Conservation (phyloP, 1,140 invertebrate genomes). For the Brachionus rotundiformis region DNA sequence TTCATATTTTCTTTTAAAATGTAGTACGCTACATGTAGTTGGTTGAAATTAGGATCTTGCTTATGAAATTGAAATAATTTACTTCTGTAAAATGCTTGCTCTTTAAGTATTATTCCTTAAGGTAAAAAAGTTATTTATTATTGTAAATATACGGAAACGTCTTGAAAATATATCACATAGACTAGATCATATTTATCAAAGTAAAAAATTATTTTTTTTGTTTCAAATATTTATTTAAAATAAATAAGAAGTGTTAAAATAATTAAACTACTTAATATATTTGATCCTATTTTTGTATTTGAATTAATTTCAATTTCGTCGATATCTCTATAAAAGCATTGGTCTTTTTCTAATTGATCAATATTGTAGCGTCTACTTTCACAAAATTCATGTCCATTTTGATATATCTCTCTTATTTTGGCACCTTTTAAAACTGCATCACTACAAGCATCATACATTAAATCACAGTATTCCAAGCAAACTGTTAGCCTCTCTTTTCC, state of each 20-base stretch:
- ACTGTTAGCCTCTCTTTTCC: slow-evolving; percentile 60
- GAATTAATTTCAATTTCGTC: slow-evolving; percentile 13
- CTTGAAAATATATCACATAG: too few relatives aligned
- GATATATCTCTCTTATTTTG: slow-evolving; percentile 59
- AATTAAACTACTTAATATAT: background rate
- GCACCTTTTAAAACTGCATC: slow-evolving; percentile 59
- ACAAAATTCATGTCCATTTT: slow-evolving; percentile 61
- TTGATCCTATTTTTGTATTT: background rate
- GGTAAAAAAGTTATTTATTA: too few relatives aligned
- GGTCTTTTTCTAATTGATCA: slow-evolving; percentile 54
- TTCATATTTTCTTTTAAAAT: too few relatives aligned
- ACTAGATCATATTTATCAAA: too few relatives aligned
- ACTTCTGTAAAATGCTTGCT: too few relatives aligned
- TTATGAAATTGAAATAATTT: too few relatives aligned
- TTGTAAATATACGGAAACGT: too few relatives aligned
- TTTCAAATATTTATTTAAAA: too few relatives aligned
- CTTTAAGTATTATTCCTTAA: too few relatives aligned
- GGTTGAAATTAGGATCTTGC: too few relatives aligned
- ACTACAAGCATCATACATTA: slow-evolving; percentile 57
- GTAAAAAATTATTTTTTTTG: too few relatives aligned
- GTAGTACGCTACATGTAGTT: too few relatives aligned
- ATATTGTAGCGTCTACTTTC: slow-evolving; percentile 60
- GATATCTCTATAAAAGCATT: slow-evolving; percentile 57
- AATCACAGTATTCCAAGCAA: slow-evolving; percentile 62
- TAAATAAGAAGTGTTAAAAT: background rate